phyloP scores from a whole-genome alignment of 2,888 invertebrate genomes.

The Noctua janthe region DNA sequence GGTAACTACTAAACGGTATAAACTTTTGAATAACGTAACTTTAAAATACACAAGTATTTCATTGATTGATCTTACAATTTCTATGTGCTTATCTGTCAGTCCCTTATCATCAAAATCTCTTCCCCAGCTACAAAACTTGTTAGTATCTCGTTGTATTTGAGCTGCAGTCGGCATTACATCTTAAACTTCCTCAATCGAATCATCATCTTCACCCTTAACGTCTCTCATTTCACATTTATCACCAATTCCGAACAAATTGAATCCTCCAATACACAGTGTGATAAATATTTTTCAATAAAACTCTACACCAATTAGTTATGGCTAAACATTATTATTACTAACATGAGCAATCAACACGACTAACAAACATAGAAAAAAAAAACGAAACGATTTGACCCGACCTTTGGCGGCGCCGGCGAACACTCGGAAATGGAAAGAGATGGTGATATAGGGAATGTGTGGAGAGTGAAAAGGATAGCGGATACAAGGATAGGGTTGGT shows the following conservation, averaged over 20 bases:
- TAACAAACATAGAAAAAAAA: conserved; percentile 81
- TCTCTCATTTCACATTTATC: conserved; percentile 37
- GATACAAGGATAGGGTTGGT: conserved; percentile 57
- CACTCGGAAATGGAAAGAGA: conserved; percentile 70
- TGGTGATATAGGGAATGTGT: conserved; percentile 45
- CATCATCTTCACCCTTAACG: conserved; percentile 20
- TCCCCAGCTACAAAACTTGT: not conserved
- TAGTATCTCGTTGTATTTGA: no score
- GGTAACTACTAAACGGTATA: not conserved
- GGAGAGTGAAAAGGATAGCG: conserved; percentile 65
- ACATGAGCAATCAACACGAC: conserved; percentile 83
- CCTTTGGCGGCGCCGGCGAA: conserved; percentile 85
- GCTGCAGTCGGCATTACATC: not conserved
- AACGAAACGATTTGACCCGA: conserved; percentile 88
- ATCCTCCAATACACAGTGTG: conserved; percentile 55
- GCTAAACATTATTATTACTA: conserved; percentile 88
- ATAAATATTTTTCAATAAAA: conserved; percentile 86
- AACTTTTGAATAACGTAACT: not conserved
- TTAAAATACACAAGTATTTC: not conserved
- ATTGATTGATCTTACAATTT: not conserved
- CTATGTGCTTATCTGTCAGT: not conserved
- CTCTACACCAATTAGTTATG: conserved; percentile 88
- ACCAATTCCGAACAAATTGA: conserved; percentile 60
- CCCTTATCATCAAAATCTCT: not conserved
- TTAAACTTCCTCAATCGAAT: not conserved